Evolutionary conservation across 2,797 vertebrate species (phyloP), one percentile per base, ranked within the genome.

Genomic region (Acanthopagrus latus): DNA sequence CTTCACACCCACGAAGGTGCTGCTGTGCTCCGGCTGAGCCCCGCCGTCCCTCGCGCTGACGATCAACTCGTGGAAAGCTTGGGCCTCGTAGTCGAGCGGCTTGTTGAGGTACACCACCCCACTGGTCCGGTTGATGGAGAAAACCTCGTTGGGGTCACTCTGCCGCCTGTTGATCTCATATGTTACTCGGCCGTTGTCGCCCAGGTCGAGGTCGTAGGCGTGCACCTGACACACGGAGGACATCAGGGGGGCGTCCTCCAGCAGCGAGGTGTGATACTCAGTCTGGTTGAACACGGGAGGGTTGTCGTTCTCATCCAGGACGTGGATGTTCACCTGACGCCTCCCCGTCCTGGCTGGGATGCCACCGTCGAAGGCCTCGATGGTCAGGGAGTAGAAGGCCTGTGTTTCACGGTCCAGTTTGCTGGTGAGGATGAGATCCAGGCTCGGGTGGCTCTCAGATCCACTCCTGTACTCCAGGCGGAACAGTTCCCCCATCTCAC

Each of bases 301-400:
- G 83, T 97, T 97, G 93, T 99, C 97, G 23, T 99, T 99, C 92
- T 98, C 97, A 58, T 99, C 97, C 87, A 97, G 83, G 25, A 98
- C 93, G 3, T 73, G 87, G 66, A 99, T 60, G 17, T 92, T 92
- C 21, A 98, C 94, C 20, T 66, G 92, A 44, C 97, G 86, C 6
- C 76, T 89, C 25, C 96, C 97, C 0, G 93, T 95, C 84, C 91
- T 95, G 44, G 89, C 93, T 0, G 97, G 97, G 59, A 91, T 80
- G 41, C 97, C 98, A 0, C 97, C 97, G 84, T 98, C 98, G 81
- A 97, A 97, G 1, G 97, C 97, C 81, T 98, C 96, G 1, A 99
- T 90, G 54, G 91, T 91, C 76, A 99, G 84, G 17, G 88, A 86
- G 80, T 97, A 97, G 9, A 81, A 84, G 13, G 95, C 96, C 3